phyloP scores from a whole-genome alignment of 64 coral and sea anemone genomes.

The Actinia tenebrosa region DNA sequence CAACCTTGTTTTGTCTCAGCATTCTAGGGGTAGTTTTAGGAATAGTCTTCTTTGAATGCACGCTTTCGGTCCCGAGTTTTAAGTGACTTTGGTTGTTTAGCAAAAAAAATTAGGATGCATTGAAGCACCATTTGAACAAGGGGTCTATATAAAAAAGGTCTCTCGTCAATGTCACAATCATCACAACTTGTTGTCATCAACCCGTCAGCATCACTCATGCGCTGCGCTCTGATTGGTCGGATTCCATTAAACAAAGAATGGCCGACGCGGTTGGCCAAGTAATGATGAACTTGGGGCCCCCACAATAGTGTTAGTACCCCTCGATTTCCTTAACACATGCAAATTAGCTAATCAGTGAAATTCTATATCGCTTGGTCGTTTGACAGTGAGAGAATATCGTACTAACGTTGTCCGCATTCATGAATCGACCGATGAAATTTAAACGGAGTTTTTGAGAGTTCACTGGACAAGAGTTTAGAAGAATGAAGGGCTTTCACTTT shows the following conservation, averaged over 20 bases:
- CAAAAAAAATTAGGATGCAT: neutral
- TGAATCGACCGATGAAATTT: slow-evolving; percentile 44
- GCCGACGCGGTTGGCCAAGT: slow-evolving; percentile 27
- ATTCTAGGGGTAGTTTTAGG: neutral
- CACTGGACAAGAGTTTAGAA: slow-evolving; percentile 17
- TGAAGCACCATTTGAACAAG: neutral
- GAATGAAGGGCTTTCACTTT: slow-evolving; percentile 41
- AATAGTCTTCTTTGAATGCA: slow-evolving; percentile 3
- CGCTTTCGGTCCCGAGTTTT: neutral
- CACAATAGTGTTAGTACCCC: slow-evolving; percentile 19
- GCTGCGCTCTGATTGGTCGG: neutral
- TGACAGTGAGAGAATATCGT: slow-evolving; percentile 55
- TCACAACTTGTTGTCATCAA: slow-evolving; percentile 13
- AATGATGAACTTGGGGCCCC: slow-evolving; percentile 3
- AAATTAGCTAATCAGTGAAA: slow-evolving; percentile 55
- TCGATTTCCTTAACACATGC: slow-evolving; percentile 32
- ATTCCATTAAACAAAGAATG: slow-evolving; percentile 3
- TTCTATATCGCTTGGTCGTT: slow-evolving; percentile 42
- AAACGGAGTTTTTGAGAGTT: slow-evolving; percentile 47
- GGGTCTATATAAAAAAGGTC: neutral
- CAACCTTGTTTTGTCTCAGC: neutral
- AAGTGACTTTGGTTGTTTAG: slow-evolving; percentile 15
- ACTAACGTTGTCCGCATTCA: slow-evolving; percentile 26
- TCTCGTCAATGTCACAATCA: slow-evolving; percentile 2
- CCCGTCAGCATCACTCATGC: slow-evolving; percentile 16